phyloP scores from a whole-genome alignment of 2,113 vertebrate genomes.

The Aspidoscelis tigris region DNA sequence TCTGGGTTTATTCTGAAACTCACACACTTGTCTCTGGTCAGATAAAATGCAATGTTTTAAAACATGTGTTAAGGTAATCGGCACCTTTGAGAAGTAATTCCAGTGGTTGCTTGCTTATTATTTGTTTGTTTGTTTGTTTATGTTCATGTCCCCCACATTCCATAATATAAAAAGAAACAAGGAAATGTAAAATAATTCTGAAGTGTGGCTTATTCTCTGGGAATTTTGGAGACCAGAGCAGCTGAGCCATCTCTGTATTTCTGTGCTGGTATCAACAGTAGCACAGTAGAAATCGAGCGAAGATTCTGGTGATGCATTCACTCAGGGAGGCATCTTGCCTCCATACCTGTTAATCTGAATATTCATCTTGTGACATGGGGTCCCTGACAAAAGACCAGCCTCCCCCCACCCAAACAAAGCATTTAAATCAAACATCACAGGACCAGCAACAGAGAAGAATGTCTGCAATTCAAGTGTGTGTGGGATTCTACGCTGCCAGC shows the following conservation, averaged over 20 bases:
- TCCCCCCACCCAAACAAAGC: not conserved
- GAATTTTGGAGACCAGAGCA: slow-evolving; percentile 44
- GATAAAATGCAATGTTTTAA: slow-evolving; percentile 62
- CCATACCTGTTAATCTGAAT: not conserved
- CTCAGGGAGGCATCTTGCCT: fast-evolving
- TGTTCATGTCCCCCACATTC: too few species aligned
- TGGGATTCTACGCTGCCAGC: not conserved
- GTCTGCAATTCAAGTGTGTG: not conserved
- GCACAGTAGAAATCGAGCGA: slow-evolving; percentile 10
- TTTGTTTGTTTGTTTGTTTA: not conserved
- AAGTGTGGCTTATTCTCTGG: slow-evolving; percentile 21
- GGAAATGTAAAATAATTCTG: too few species aligned
- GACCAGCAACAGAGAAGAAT: fast-evolving
- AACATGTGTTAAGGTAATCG: slow-evolving; percentile 5
- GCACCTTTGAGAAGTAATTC: too few species aligned
- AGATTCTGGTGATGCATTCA: not conserved
- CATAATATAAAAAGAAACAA: too few species aligned
- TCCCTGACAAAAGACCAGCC: not conserved
- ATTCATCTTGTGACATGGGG: not conserved
- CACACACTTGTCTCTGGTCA: slow-evolving; percentile 52
- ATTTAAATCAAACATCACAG: not conserved
- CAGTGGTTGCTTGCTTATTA: not conserved
- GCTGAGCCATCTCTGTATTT: not conserved
- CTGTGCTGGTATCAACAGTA: not conserved
- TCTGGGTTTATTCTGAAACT: slow-evolving; percentile 36